A percentile compares a stretch with the other conserved stretches of the same genome.
These are phyloP conservation scores for Antennarius striatus DNA, from an alignment of 2,113 vertebrate genomes.

Conservation along the genomic window DNA sequence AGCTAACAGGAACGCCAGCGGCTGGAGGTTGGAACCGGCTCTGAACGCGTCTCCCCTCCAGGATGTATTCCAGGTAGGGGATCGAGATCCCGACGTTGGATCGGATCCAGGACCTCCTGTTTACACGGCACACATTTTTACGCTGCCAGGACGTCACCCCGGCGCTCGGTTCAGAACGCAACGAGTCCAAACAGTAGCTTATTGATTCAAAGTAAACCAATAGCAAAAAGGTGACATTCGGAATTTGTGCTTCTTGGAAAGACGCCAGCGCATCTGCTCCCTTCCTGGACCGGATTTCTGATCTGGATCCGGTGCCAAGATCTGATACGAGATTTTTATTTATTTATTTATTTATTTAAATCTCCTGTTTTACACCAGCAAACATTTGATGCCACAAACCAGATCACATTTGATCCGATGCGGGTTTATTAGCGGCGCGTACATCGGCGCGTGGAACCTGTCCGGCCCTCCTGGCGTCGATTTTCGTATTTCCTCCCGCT, in stretches of 20 bases:
- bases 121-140: too few species aligned
- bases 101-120: too few species aligned
- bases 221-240: conserved; percentile 47
- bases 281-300: conserved; percentile 26
- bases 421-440: conserved; percentile 28
- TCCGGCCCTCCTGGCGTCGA: conserved; percentile 61
- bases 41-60: too few species aligned
- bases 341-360: not conserved
- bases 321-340: conserved; percentile 20
- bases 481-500: conserved; percentile 70
- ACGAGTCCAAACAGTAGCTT: conserved; percentile 32
- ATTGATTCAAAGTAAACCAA: conserved; percentile 46
- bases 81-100: too few species aligned
- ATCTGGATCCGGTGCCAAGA: conserved; percentile 30
- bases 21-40: too few species aligned
- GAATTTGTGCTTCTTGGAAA: conserved; percentile 41
- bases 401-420: too few species aligned
- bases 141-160: too few species aligned
- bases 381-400: conserved; percentile 12
- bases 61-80: too few species aligned
- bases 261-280: conserved; percentile 49
- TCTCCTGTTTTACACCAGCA: conserved; percentile 49
- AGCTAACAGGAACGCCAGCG: conserved; percentile 21
- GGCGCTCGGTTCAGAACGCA: conserved; percentile 21
- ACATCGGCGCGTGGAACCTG: conserved; percentile 53